phyloP scores from a whole-genome alignment of 2,797 vertebrate species.

The Eulemur mongoz region DNA sequence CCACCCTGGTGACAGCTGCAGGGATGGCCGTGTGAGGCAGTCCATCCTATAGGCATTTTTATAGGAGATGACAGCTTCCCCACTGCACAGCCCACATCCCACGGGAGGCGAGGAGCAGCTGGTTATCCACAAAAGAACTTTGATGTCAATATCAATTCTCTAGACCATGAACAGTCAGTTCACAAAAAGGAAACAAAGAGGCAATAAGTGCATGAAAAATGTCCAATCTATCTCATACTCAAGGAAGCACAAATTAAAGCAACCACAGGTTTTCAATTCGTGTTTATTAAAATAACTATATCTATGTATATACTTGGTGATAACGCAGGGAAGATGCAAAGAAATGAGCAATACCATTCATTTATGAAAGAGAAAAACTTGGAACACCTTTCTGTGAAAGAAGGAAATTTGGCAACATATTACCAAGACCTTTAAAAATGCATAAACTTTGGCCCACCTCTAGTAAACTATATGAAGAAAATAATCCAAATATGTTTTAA shows the following conservation, averaged over 20 bases:
- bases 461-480: background rate
- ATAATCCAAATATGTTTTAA: background rate
- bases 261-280: background rate
- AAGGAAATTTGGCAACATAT: background rate
- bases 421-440: background rate
- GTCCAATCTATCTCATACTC: background rate
- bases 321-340: background rate
- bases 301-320: background rate
- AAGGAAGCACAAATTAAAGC: slow-evolving; percentile 7
- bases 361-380: background rate
- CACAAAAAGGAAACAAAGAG: slow-evolving; percentile 4
- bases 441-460: background rate
- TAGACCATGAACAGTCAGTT: slow-evolving; percentile 36
- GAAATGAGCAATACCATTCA: background rate
- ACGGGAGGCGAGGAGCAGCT: slow-evolving; percentile 60
- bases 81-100: slow-evolving; percentile 7
- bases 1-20: slow-evolving; percentile 47
- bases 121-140: slow-evolving; percentile 57
- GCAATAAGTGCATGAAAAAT: background rate
- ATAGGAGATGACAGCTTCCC: slow-evolving; percentile 67
- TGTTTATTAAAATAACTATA: background rate
- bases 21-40: background rate
- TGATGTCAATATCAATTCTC: slow-evolving; percentile 60
- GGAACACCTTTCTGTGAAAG: background rate
- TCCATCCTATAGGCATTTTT: slow-evolving; percentile 43